A percentile compares a stretch with the other conserved stretches of the same genome.
These are phyloP conservation scores for Tetramorium bicarinatum DNA, from an alignment of 2,888 invertebrate species.

Conservation along the genomic window DNA sequence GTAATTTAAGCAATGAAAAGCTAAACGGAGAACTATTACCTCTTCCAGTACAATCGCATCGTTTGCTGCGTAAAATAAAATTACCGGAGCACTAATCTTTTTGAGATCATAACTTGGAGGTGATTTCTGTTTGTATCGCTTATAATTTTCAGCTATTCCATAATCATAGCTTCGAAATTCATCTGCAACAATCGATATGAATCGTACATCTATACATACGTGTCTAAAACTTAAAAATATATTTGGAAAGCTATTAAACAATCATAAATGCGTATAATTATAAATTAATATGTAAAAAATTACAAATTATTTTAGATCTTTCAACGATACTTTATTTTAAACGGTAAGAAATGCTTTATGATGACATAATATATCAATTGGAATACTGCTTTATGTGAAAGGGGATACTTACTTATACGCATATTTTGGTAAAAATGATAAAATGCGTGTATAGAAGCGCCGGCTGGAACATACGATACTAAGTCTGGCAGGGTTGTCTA, in stretches of 20 bases:
- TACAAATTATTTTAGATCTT: conserved; percentile 1
- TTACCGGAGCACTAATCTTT: too few species aligned
- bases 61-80: too few species aligned
- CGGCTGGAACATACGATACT: background rate
- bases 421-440: conserved; percentile 22
- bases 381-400: background rate
- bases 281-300: background rate
- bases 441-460: conserved; percentile 8
- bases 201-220: too few species aligned
- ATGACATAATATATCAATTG: background rate
- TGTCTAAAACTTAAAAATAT: background rate
- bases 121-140: too few species aligned
- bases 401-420: background rate
- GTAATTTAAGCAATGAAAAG: too few species aligned
- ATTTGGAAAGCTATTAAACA: background rate
- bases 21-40: too few species aligned
- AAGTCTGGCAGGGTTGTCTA: conserved; percentile 28
- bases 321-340: background rate
- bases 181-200: too few species aligned
- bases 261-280: background rate
- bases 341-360: background rate
- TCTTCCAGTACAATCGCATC: too few species aligned
- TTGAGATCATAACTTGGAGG: too few species aligned
- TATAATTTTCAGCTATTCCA: too few species aligned
- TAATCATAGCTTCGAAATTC: too few species aligned